Percentiles rank a stretch among this genome's conserved stretches.
Conservation (phyloP, 2,888 invertebrate species). For the Euproctis similis region DNA sequence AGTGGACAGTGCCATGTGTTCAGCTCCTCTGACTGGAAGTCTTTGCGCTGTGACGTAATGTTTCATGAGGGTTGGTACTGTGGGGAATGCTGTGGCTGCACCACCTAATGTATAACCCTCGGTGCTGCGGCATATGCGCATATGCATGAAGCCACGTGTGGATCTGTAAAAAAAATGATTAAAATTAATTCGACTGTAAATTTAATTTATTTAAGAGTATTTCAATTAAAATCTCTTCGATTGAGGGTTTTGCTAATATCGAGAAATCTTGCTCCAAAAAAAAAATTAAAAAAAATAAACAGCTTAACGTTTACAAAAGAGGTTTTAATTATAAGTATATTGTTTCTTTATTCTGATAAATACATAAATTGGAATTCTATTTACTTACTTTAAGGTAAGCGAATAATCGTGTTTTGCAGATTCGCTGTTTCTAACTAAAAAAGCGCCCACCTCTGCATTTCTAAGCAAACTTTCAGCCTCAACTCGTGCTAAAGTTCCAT, state of each 20-base stretch:
- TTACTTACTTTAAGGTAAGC: conserved; percentile 92
- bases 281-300: background rate
- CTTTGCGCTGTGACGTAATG: conserved; percentile 93
- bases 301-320: background rate
- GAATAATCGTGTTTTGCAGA: conserved; percentile 95
- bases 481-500: conserved; percentile 92
- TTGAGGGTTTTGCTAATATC: too few species aligned
- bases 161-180: conserved; percentile 78
- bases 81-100: conserved; percentile 93
- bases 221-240: too few species aligned
- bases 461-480: conserved; percentile 93
- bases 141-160: conserved; percentile 96
- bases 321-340: too few species aligned
- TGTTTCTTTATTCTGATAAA: too few species aligned
- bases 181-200: too few species aligned
- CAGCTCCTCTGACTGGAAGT: conserved; percentile 95
- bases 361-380: background rate
- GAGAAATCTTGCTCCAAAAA: too few species aligned
- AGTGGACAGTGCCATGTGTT: conserved; percentile 95
- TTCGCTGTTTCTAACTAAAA: conserved; percentile 95
- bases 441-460: conserved; percentile 91
- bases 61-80: conserved; percentile 95
- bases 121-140: conserved; percentile 90
- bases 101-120: conserved; percentile 93
- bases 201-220: background rate